phyloP scores from a whole-genome alignment of 2,888 invertebrate genomes.

The Archaeoteleia sp. region DNA sequence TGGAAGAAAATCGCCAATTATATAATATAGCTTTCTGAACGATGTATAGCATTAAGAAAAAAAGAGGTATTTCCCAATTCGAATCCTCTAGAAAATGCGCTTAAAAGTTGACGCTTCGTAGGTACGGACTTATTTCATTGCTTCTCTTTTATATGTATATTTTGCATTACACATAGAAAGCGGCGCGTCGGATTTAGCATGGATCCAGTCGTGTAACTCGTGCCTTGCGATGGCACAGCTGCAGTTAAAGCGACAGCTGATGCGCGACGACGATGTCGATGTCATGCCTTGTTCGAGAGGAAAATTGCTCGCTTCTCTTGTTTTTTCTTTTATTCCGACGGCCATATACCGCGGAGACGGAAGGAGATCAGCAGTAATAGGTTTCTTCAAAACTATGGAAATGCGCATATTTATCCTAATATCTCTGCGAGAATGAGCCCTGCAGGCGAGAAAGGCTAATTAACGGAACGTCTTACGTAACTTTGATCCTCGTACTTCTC shows the following conservation, averaged over 20 bases:
- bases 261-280: constrained; percentile 24
- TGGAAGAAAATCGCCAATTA: no score
- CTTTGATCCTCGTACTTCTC: constrained; percentile 52
- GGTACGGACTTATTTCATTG: constrained; percentile 29
- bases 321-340: constrained; percentile 57
- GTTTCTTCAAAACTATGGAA: constrained; percentile 21
- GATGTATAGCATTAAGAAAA: no score
- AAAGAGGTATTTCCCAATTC: constrained; percentile 16
- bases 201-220: constrained; percentile 35
- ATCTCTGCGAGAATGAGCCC: constrained; percentile 41
- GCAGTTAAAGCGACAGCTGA: constrained; percentile 41
- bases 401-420: constrained; percentile 32
- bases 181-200: constrained; percentile 6
- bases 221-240: constrained; percentile 35
- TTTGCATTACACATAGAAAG: constrained; percentile 27
- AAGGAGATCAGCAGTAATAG: constrained; percentile 41
- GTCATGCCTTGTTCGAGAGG: constrained; percentile 57
- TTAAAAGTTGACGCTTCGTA: constrained; percentile 20
- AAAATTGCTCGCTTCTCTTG: constrained; percentile 60
- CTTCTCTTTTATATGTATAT: constrained; percentile 28
- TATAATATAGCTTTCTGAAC: no score
- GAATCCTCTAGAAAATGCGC: constrained; percentile 26
- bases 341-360: constrained; percentile 35
- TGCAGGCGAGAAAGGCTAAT: constrained; percentile 46
- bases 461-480: constrained; percentile 50